Evolutionary conservation across 2,113 vertebrate genomes (phyloP), one percentile per base, ranked within the genome.

Genomic region (Excalfactoria chinensis): DNA sequence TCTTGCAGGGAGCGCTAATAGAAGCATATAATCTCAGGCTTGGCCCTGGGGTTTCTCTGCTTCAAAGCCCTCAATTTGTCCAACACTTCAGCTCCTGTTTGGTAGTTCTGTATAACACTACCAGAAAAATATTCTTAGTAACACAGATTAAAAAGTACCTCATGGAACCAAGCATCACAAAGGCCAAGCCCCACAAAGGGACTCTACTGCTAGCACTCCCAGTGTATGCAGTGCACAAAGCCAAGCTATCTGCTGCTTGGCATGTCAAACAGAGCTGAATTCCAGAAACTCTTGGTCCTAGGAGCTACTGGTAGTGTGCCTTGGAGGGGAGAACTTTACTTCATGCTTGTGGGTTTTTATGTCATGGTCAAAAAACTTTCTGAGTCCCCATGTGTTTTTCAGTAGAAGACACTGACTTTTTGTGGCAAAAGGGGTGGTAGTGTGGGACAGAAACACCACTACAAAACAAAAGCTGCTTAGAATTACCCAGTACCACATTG

Each of bases 121-220:
- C 48, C 71, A 82, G 67, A 91, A 87, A 72, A 35, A 41, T 4
- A 58, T 83, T 76, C 46, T 82, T 75, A 58, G 71, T 63, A 75
- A 70, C 53, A 26, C n/a, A 35, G 6, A 15, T 73, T 44, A 51
- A 69, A 55, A 93, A 62, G 0, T 1, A 62, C 41, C 86, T 91
- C 55, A n/a, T 41, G 55, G 59, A 44, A 79, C 49, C 3, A 1
- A 14, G 60, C 13, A 51, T 41, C 64, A 35, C 0, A 12, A 37
- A 0, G 1, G 21, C 44, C 0, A 4, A 81, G 69, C 37, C 34
- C 28, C 46, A 28, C 25, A 28, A 34, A 51, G 34, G 6, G 46
- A 26, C 68, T 10, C 25, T 32, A 21, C 35, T 62, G 67, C 71
- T 26, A 13, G 15, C 71, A 6, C 11, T 64, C n/a, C 64, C 3